A percentile compares a stretch with the other conserved stretches of the same genome.
Evolutionary conservation across 1,140 invertebrate genomes (phyloP).

Genomic region (Listronotus oregonensis): DNA sequence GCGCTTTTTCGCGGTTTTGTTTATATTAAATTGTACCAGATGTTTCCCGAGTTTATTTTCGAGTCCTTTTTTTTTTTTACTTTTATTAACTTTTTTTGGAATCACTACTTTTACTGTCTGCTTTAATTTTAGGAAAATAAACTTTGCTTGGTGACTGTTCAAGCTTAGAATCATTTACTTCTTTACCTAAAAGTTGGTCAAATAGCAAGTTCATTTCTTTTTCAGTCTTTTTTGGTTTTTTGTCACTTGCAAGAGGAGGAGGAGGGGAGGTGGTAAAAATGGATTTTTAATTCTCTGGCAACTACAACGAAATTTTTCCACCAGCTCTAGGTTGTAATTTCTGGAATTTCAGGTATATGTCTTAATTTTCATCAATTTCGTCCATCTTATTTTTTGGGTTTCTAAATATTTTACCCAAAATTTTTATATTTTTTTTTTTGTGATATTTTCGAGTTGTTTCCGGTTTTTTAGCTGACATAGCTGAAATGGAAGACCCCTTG

Average conservation of each 20-base stretch:
- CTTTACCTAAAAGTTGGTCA: slow-evolving; percentile 48
- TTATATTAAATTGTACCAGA: slow-evolving; percentile 53
- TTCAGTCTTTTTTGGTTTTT: slow-evolving; percentile 49
- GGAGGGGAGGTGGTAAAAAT: slow-evolving; percentile 18
- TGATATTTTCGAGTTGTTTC: slow-evolving; percentile 48
- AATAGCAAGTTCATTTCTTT: slow-evolving; percentile 53
- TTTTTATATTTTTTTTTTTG: slow-evolving; percentile 62
- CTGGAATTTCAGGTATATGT: slow-evolving; percentile 45
- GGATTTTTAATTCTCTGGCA: slow-evolving; percentile 39
- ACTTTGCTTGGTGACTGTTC: slow-evolving; percentile 8
- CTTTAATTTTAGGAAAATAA: slow-evolving; percentile 20
- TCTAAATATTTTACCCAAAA: slow-evolving; percentile 67
- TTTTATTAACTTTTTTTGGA: slow-evolving; percentile 23
- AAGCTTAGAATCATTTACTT: slow-evolving; percentile 10
- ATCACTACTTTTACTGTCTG: slow-evolving; percentile 17
- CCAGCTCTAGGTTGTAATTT: slow-evolving; percentile 46
- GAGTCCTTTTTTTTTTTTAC: slow-evolving; percentile 42
- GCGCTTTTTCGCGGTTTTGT: slow-evolving; percentile 56
- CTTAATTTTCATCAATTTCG: slow-evolving; percentile 47
- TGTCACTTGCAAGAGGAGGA: slow-evolving; percentile 24
- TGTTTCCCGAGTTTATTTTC: slow-evolving; percentile 44
- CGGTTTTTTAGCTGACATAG: slow-evolving; percentile 49
- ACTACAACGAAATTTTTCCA: slow-evolving; percentile 49
- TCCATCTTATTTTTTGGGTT: slow-evolving; percentile 56
- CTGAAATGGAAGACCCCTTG: slow-evolving; percentile 41